These are phyloP conservation scores for Ellobium chinense DNA, from an alignment of 2,888 invertebrate genomes.

Conservation along the genomic window DNA sequence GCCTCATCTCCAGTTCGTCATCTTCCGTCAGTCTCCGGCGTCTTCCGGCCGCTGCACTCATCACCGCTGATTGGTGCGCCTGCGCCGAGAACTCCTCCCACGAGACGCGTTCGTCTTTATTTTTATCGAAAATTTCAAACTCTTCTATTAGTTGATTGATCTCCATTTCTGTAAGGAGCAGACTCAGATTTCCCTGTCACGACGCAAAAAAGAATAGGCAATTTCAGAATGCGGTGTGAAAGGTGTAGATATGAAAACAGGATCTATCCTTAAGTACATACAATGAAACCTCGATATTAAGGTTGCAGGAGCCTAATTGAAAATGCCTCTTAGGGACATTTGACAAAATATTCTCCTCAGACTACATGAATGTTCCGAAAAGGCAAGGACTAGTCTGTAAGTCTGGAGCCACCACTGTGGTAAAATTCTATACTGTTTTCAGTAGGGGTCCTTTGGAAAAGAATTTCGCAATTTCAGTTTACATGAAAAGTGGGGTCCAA, in stretches of 20 bases:
- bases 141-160: constrained; percentile 51
- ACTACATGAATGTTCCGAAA: too few species aligned
- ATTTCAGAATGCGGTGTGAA: neutral
- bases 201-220: neutral
- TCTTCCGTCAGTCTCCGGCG: constrained; percentile 20
- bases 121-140: constrained; percentile 54
- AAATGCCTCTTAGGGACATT: too few species aligned
- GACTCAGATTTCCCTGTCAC: constrained; percentile 51
- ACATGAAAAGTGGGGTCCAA: too few species aligned
- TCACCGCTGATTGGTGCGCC: neutral
- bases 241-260: neutral
- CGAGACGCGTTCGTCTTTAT: constrained; percentile 52
- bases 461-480: too few species aligned
- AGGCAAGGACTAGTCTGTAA: too few species aligned
- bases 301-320: too few species aligned
- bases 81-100: constrained; percentile 49
- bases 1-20: constrained; percentile 48
- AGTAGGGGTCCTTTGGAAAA: too few species aligned
- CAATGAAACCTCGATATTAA: too few species aligned
- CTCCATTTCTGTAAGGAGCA: constrained; percentile 53
- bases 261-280: too few species aligned
- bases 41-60: neutral
- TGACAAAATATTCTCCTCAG: too few species aligned
- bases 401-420: too few species aligned
- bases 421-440: too few species aligned